Evolutionary conservation across 1,140 invertebrate species (phyloP), one percentile per base, ranked within the genome.

Genomic region (Pseudomyrmex cubaensis): DNA sequence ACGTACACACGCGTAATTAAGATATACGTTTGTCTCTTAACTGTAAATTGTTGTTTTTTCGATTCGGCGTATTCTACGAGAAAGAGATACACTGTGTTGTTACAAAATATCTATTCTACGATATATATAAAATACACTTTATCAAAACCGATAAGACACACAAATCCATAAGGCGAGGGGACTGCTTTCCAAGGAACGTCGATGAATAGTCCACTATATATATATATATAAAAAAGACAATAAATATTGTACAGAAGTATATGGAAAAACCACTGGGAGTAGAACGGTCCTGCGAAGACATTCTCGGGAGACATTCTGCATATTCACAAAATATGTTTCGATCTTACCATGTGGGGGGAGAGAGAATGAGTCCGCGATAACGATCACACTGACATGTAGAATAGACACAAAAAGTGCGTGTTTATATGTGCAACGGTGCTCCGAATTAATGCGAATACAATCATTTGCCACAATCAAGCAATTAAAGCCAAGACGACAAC

Each of bases 401-500:
- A 84, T 69, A 73, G 62, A 69, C 50, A 76, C 44, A 80, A 80
- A 35, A 78, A 59, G 82, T 87, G 69, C 84, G 74, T 85, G 82
- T 76, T 17, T 61, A 74, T 56, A 82, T 80, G 75, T 89, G 86
- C 74, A 87, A 66, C 83, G 77, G 90, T 91, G 90, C 89, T 87
- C 84, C 64, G 78, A 84, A 69, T 72, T 85, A 86, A 87, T 91
- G 85, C 86, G 88, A 35, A 74, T 54, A 87, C 77, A 84, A 87
- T 84, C 84, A 90, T 76, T 86, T 85, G 82, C 83, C 85, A 84
- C 77, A 90, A 85, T 86, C 89, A 92, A 93, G 90, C 92, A 91
- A 76, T 57, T 80, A 91, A 61, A 93, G 92, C 90, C 90, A 91
- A 92, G 87, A 86, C 90, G 85, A 92, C 87, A 91, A 82, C 82